Base-by-base conservation (phyloP, 2,888 invertebrate species). In the Plemyria rubiginata region DNA sequence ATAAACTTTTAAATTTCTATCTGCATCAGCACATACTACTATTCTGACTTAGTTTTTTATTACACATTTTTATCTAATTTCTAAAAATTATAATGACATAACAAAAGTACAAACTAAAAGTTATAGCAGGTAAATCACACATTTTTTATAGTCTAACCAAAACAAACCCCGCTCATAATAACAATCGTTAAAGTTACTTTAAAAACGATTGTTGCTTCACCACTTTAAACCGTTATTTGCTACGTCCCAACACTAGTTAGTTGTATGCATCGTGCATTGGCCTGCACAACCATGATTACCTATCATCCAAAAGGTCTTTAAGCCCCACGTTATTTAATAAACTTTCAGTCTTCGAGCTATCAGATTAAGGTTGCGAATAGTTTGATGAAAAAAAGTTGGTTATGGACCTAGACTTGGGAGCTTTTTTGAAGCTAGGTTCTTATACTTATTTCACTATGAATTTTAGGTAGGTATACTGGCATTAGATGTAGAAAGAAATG, bases 211-310 rank as follows among this genome's bases (percentile, higher is more conserved):
- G 70, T 65, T 66, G 64, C 57, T 70, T 70, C 71, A 70, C 72
- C 66, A 74, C 72, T 75, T 74, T 62, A 64, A 70, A 67, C 70
- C 69, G 66, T 73, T 70, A 69, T 68, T 70, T 52, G 22, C 60
- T 66, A 60, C 55, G 65, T 78, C 82, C 76, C 91, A 87, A 78
- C 92, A 84, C 92, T 91, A 90, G 81, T 88, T 88, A 91, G 90
- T 92, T 91, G 91, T 91, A 92, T 92, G 92, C 92, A 89, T 86
- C 92, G 92, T 90, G 91, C 92, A 92, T 87, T 92, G 92, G 92
- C 92, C 92, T 91, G 92, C 85, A 90, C 86, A 86, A 86, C 86
- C 85, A 84, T 77, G 78, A 78, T 70, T 68, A 56, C 53, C 59
- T 59, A 58, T 43, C 65, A 62, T 65, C 40, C 65, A 76, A 81